These are phyloP conservation scores for Maconellicoccus hirsutus DNA, from an alignment of 1,140 invertebrate genomes.

Conservation along the genomic window DNA sequence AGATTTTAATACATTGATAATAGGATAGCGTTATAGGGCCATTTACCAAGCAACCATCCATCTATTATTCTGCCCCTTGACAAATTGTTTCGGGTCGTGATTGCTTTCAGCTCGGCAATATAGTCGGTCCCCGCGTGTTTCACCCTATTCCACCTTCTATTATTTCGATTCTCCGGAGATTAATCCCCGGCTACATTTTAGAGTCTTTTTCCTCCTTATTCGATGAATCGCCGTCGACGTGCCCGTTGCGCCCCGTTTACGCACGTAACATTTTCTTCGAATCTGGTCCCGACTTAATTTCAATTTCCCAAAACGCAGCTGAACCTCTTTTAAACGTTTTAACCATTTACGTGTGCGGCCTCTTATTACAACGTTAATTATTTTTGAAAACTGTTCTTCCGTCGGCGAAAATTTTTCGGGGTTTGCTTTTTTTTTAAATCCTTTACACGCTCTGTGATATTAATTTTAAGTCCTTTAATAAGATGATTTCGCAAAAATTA, in stretches of 20 bases:
- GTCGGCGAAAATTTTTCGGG: no score
- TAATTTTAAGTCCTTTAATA: no score
- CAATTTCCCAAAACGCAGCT: constrained; percentile 16
- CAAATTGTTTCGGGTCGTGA: constrained; percentile 22
- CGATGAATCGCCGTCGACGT: neutral
- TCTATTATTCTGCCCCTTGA: constrained; percentile 16
- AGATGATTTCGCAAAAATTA: no score
- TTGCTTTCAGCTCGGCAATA: constrained; percentile 21
- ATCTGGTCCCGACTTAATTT: constrained; percentile 15
- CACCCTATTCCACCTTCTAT: neutral
- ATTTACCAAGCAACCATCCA: constrained; percentile 20
- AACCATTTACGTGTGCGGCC: neutral
- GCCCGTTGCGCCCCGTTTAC: neutral
- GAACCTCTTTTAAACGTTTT: constrained; percentile 19
- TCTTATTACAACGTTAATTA: constrained; percentile 13
- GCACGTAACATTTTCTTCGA: neutral
- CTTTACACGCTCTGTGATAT: no score
- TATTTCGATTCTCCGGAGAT: constrained; percentile 19
- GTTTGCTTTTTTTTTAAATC: no score
- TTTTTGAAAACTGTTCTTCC: neutral
- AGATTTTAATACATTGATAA: constrained; percentile 23
- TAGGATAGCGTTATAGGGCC: constrained; percentile 17
- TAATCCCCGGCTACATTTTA: constrained; percentile 14
- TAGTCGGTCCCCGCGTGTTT: neutral
- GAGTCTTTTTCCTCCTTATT: constrained; percentile 8